phyloP scores from a whole-genome alignment of 2,888 invertebrate genomes.

The Drosophila paramelanica region DNA sequence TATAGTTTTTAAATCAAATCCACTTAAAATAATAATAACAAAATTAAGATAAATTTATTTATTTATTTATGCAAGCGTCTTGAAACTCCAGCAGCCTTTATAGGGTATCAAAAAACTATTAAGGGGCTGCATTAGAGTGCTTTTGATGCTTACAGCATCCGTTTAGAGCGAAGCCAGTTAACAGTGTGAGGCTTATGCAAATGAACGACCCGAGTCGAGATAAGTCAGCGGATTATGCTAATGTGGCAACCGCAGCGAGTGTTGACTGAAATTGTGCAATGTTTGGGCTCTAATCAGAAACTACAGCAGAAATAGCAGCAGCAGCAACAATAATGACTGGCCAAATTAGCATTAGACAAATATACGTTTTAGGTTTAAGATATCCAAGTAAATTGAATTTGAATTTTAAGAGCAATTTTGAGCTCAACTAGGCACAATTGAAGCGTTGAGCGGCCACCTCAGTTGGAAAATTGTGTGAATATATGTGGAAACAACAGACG shows the following conservation, averaged over 20 bases:
- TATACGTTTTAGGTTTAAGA: constrained; percentile 21
- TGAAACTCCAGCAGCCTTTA: neutral
- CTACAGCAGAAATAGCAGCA: constrained; percentile 28
- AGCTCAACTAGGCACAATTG: constrained; percentile 7
- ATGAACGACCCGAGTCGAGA: constrained; percentile 42
- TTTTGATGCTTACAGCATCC: constrained; percentile 9
- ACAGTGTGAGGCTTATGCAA: constrained; percentile 68
- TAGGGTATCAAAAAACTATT: constrained; percentile 9
- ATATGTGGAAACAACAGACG: constrained; percentile 8
- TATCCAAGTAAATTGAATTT: constrained; percentile 44
- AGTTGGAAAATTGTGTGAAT: constrained; percentile 14
- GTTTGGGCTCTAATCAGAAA: constrained; percentile 50
- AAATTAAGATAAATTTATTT: no score
- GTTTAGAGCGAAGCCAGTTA: neutral
- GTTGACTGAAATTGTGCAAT: constrained; percentile 54
- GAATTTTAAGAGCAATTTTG: constrained; percentile 1
- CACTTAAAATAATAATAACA: no score
- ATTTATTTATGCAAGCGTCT: no score
- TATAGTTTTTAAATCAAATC: neutral
- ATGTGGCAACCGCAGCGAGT: constrained; percentile 40
- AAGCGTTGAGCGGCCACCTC: neutral
- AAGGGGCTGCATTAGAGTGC: constrained; percentile 1
- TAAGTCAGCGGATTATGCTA: constrained; percentile 75
- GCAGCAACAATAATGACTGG: neutral
- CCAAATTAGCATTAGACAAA: constrained; percentile 28